phyloP scores from a whole-genome alignment of 2,888 invertebrate genomes.

The Orthonychiurus folsomi region DNA sequence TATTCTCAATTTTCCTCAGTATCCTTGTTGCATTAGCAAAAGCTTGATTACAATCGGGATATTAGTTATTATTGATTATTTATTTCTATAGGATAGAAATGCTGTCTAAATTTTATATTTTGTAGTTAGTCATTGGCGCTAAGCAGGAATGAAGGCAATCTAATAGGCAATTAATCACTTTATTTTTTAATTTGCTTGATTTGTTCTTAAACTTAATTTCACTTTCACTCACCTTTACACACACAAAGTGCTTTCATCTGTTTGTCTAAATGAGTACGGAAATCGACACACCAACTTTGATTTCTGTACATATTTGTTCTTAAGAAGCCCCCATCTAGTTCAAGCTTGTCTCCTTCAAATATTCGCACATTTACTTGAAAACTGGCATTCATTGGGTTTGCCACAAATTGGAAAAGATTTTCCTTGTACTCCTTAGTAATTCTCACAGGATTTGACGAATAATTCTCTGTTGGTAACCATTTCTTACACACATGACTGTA shows the following conservation, averaged over 20 bases:
- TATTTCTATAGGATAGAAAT: too few species aligned
- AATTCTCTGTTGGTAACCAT: neutral
- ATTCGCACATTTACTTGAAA: slow-evolving; percentile 13
- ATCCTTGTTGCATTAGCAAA: too few species aligned
- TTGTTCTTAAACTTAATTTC: too few species aligned
- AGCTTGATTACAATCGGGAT: too few species aligned
- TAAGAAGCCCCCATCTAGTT: neutral
- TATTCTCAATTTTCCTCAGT: too few species aligned
- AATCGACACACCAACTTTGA: slow-evolving; percentile 15
- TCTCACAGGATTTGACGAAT: neutral
- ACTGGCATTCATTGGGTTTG: slow-evolving; percentile 7
- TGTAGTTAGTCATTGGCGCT: too few species aligned
- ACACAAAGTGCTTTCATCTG: slow-evolving; percentile 16
- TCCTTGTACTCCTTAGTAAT: neutral
- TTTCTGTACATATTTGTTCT: slow-evolving; percentile 12
- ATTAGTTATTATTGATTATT: too few species aligned
- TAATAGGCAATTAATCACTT: too few species aligned
- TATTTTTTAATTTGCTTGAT: too few species aligned
- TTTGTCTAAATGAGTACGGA: slow-evolving; percentile 12
- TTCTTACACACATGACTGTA: slow-evolving; percentile 4
- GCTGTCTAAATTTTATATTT: too few species aligned
- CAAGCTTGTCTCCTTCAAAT: neutral
- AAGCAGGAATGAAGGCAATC: too few species aligned
- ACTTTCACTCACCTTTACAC: too few species aligned
- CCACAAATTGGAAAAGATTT: slow-evolving; percentile 8